These are phyloP conservation scores for Nymphalis polychloros DNA, from an alignment of 2,888 invertebrate species.

Conservation along the genomic window DNA sequence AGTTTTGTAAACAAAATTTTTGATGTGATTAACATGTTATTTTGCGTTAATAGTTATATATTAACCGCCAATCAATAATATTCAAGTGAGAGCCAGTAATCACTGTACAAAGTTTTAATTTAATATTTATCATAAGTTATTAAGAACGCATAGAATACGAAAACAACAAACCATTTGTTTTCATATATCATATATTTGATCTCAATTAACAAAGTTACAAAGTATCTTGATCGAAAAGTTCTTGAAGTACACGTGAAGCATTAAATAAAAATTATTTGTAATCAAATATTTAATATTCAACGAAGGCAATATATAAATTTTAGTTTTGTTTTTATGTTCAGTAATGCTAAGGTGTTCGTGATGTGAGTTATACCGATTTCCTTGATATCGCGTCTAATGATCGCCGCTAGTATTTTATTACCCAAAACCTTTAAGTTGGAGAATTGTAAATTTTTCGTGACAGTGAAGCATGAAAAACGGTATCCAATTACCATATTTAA, in stretches of 20 bases:
- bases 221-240: no score
- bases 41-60: no score
- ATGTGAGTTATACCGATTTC: conserved; percentile 47
- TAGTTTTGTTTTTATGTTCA: conserved; percentile 10
- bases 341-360: conserved; percentile 38
- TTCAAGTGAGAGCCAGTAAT: no score
- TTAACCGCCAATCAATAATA: no score
- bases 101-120: no score
- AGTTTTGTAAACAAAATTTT: no score
- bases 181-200: no score
- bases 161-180: no score
- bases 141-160: no score
- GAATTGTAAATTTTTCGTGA: conserved; percentile 36
- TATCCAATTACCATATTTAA: conserved; percentile 34
- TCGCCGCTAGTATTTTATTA: conserved; percentile 49
- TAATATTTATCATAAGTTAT: no score
- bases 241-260: background rate
- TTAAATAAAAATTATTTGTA: background rate
- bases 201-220: no score
- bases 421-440: conserved; percentile 38
- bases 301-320: conserved; percentile 7
- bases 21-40: no score
- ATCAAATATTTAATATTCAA: conserved; percentile 6
- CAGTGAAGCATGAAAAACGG: conserved; percentile 30
- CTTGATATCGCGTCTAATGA: conserved; percentile 53